A percentile compares a stretch with the other conserved stretches of the same genome.
These are phyloP conservation scores for Tolmerus cingulatus DNA, from an alignment of 2,888 invertebrate genomes.

Conservation along the genomic window DNA sequence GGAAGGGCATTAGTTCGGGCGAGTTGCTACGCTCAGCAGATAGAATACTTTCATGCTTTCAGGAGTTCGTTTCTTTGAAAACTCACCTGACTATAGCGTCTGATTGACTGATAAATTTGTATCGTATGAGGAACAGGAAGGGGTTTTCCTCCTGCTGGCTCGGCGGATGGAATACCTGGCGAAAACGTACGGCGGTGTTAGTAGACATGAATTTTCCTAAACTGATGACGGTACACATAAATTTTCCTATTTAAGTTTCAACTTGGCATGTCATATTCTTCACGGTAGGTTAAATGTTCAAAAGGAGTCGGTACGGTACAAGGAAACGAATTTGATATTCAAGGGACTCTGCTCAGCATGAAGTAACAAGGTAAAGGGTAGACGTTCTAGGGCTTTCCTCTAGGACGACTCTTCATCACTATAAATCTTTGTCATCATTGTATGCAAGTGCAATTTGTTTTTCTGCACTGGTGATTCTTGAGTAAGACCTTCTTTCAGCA, in stretches of 20 bases:
- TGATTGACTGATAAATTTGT: slow-evolving; percentile 81
- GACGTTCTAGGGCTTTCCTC: neutral
- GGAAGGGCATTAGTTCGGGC: neutral
- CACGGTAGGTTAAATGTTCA: neutral
- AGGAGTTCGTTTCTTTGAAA: slow-evolving; percentile 8
- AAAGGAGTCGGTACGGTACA: neutral
- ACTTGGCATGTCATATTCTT: slow-evolving; percentile 24
- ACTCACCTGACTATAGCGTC: slow-evolving; percentile 77
- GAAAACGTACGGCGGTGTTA: slow-evolving; percentile 19
- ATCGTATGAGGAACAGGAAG: slow-evolving; percentile 82
- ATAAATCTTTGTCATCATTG: neutral
- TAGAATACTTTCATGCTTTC: neutral
- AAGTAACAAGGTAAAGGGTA: neutral
- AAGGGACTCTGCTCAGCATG: neutral
- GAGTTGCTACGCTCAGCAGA: neutral
- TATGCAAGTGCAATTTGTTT: slow-evolving; percentile 12
- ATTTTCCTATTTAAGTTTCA: neutral
- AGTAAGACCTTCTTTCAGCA: neutral
- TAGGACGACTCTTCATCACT: neutral
- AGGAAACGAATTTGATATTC: neutral
- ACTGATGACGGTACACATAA: neutral
- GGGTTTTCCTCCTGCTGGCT: slow-evolving; percentile 75
- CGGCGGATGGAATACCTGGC: slow-evolving; percentile 67
- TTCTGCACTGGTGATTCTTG: slow-evolving; percentile 11
- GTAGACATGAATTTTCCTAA: slow-evolving; percentile 8